Conservation (phyloP, 2,113 vertebrate genomes). For the Dicentrarchus labrax region DNA sequence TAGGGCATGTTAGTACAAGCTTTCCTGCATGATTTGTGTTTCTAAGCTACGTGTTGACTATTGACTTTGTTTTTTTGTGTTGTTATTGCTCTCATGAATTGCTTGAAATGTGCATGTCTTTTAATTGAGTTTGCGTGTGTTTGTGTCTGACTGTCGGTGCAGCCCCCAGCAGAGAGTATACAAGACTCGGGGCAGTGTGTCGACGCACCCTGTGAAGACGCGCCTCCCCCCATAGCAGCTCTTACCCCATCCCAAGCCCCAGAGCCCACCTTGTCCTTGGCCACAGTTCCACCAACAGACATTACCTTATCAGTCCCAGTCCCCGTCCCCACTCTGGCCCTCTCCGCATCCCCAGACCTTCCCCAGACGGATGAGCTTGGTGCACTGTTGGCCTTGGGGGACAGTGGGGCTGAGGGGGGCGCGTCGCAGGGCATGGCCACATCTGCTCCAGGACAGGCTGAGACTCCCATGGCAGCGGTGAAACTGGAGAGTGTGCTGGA, state of each 20-base stretch:
- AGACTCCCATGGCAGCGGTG: slow-evolving; percentile 81
- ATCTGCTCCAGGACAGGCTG: slow-evolving; percentile 80
- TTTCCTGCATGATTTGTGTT: slow-evolving; percentile 79
- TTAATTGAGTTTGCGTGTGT: slow-evolving; percentile 80
- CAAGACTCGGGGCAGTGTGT: slow-evolving; percentile 82
- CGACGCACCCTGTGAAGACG: slow-evolving; percentile 75
- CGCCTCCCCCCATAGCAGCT: slow-evolving; percentile 68
- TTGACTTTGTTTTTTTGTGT: slow-evolving; percentile 45
- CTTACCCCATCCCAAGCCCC: slow-evolving; percentile 72
- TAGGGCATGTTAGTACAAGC: slow-evolving; percentile 76
- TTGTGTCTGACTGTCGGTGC: slow-evolving; percentile 84
- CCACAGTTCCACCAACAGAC: slow-evolving; percentile 68
- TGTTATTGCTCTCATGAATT: slow-evolving; percentile 66
- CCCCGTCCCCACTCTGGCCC: slow-evolving; percentile 56
- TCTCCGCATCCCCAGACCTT: slow-evolving; percentile 71
- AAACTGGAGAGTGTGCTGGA: slow-evolving; percentile 92
- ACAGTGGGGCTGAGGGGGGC: slow-evolving; percentile 75
- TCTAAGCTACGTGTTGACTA: slow-evolving; percentile 55
- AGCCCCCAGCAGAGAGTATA: slow-evolving; percentile 85
- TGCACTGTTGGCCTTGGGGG: slow-evolving; percentile 73
- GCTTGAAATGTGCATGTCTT: slow-evolving; percentile 80
- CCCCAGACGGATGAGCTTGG: slow-evolving; percentile 72
- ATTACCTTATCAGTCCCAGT: slow-evolving; percentile 68
- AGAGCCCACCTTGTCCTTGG: slow-evolving; percentile 65
- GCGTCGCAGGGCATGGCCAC: slow-evolving; percentile 75